A percentile compares a stretch with the other conserved stretches of the same genome.
phyloP scores from a whole-genome alignment of 2,797 vertebrate genomes.

The Furcifer pardalis region DNA sequence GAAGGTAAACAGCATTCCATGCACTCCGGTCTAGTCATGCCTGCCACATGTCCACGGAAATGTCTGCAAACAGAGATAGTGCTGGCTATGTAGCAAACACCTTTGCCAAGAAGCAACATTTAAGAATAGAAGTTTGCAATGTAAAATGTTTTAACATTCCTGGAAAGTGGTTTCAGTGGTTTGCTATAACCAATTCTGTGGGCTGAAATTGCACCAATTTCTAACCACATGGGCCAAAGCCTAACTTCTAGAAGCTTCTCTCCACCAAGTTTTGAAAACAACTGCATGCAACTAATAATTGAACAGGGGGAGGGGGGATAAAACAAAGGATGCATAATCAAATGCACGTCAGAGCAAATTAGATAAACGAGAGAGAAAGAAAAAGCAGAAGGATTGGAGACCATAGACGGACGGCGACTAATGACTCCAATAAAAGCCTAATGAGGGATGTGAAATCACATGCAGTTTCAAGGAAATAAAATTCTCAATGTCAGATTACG shows the following conservation, averaged over 20 bases:
- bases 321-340: background rate
- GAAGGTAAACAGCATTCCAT: too few species aligned
- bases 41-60: too few species aligned
- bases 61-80: too few species aligned
- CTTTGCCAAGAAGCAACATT: background rate
- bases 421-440: constrained; percentile 29
- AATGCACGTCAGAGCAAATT: background rate
- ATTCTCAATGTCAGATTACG: background rate
- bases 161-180: constrained; percentile 8
- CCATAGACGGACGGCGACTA: background rate
- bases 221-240: background rate
- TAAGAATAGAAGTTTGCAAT: background rate
- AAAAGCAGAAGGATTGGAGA: background rate
- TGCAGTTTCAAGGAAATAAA: background rate
- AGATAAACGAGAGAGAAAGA: constrained; percentile 7
- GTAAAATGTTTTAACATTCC: background rate
- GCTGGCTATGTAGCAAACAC: too few species aligned
- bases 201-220: background rate
- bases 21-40: too few species aligned
- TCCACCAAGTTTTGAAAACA: too few species aligned
- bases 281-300: background rate
- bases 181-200: background rate
- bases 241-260: background rate
- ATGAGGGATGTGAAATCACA: constrained; percentile 15
- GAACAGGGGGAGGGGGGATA: too few species aligned